A percentile compares a stretch with the other conserved stretches of the same genome.
Conservation (phyloP, 2,113 vertebrate genomes). For the Amia ocellicauda region DNA sequence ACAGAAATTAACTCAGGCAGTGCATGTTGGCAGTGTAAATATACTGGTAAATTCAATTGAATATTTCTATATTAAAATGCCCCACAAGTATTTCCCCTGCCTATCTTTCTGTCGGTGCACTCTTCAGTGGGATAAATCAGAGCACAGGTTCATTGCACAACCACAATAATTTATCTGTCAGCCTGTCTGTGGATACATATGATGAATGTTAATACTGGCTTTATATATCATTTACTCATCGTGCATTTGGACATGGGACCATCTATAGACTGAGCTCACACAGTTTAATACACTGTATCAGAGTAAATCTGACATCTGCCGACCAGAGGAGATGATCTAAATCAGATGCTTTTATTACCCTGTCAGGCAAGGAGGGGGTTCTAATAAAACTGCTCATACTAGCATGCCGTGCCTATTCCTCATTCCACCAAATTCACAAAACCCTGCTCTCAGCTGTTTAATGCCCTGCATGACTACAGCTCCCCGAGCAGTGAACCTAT, state of each 20-base stretch:
- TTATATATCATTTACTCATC: background rate
- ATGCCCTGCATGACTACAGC: background rate
- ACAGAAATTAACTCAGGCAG: no score
- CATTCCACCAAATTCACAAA: background rate
- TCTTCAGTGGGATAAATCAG: background rate
- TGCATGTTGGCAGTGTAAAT: no score
- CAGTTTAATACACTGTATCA: background rate
- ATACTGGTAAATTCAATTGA: background rate
- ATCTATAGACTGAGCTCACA: background rate
- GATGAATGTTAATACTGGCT: constrained; percentile 2
- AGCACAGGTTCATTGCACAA: background rate
- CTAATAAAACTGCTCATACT: constrained; percentile 2
- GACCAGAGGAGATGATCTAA: constrained; percentile 7
- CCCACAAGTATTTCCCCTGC: background rate
- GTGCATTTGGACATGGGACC: background rate
- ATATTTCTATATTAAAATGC: background rate
- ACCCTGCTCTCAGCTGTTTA: no score
- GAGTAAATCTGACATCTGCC: background rate
- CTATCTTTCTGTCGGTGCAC: background rate
- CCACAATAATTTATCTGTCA: constrained; percentile 10
- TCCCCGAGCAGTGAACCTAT: background rate
- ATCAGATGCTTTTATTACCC: constrained; percentile 6
- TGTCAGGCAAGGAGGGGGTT: background rate
- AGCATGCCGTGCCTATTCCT: background rate
- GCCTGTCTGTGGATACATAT: background rate